Evolutionary conservation across 2,113 vertebrate genomes (phyloP), one percentile per base, ranked within the genome.

Genomic region (Calidris pygmaea): DNA sequence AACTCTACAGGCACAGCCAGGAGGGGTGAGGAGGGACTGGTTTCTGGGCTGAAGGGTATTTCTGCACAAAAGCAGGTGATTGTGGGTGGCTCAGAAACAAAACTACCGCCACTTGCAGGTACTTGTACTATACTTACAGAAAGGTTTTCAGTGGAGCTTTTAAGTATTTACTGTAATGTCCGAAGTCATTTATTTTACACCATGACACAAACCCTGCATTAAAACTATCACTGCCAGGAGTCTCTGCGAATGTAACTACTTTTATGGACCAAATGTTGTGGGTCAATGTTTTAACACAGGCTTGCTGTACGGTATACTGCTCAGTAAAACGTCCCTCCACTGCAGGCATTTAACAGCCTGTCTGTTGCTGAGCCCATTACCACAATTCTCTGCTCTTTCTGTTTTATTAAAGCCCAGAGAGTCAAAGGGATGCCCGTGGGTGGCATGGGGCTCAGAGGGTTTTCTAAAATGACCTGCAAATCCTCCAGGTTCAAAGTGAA

Each of bases 181-280:
- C 15, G 92, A 96, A 97, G 96, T 86, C n/a, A 83, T 97, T 96
- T 96, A 81, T 97, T 97, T 97, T 97, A 97, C 13, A 60, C 92
- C 80, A n/a, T 53, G 89, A 97, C 94, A 97, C 96, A 97, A 89
- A 91, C 85, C 96, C 90, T 55, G 65, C 96, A 95, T 93, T 97
- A 97, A 97, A 97, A 82, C 94, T 45, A 96, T 95, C 89, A 65
- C 95, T 97, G 93, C 96, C 96, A 96, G 92, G 96, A 91, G 96
- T 93, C 93, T 91, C 95, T 43, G 94, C 0, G 13, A 96, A 96
- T 41, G 95, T 96, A 97, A 96, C 94, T 93, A 60, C 93, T 97
- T 97, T 97, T 97, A 97, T 97, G 95, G 96, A 94, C 97, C 97
- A 97, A 97, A 97, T 97, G 97, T 96, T 97, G 96, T 89, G 95